These are phyloP conservation scores for Glaucopsyche alexis DNA, from an alignment of 2,888 invertebrate genomes.

Conservation along the genomic window DNA sequence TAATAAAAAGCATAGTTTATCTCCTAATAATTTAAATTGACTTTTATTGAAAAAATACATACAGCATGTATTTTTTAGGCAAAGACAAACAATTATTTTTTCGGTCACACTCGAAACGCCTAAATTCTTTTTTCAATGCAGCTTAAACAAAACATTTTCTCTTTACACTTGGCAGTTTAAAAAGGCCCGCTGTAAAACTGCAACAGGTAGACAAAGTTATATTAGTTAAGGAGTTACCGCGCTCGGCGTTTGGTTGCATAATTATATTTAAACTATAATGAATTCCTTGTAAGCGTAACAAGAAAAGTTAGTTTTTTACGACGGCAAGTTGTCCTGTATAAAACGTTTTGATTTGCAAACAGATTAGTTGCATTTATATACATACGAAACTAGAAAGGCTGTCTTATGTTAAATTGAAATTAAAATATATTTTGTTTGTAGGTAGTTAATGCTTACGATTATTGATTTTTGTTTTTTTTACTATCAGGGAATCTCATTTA, in stretches of 20 bases:
- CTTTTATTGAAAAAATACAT: no score
- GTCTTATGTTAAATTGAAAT: no score
- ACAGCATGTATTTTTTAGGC: no score
- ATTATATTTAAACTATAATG: slow-evolving; percentile 27
- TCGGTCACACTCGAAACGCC: background rate
- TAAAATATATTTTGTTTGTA: no score
- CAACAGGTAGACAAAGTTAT: slow-evolving; percentile 28
- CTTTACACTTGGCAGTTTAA: slow-evolving; percentile 22
- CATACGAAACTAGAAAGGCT: background rate
- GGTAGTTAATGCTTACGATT: no score
- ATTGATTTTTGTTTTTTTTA: no score
- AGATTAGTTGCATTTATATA: background rate
- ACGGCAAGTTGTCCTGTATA: background rate
- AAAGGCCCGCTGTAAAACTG: slow-evolving; percentile 21
- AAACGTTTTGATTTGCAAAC: background rate
- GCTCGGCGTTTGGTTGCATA: slow-evolving; percentile 27
- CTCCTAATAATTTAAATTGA: no score
- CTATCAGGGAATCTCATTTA: no score
- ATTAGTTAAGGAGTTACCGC: slow-evolving; percentile 28
- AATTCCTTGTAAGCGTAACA: slow-evolving; percentile 26
- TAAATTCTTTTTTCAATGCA: background rate
- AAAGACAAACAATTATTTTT: background rate
- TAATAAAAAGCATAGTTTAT: no score
- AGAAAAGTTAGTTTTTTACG: slow-evolving; percentile 22
- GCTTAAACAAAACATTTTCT: slow-evolving; percentile 1